Conservation (phyloP, 2,797 vertebrate genomes). For the Pangasius larnaudii region DNA sequence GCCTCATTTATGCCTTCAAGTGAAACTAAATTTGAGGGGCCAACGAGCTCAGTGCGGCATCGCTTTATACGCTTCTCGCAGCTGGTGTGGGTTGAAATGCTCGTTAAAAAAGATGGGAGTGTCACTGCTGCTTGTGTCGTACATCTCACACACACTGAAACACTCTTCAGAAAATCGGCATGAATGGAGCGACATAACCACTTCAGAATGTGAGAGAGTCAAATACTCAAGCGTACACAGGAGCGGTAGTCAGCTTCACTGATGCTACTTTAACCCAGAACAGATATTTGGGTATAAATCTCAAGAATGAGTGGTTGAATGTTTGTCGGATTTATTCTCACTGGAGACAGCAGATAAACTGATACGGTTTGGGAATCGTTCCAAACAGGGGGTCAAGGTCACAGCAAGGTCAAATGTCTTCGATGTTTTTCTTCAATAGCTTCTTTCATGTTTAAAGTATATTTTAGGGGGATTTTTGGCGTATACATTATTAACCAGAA, state of each 20-base stretch:
- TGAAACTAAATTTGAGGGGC: not conserved
- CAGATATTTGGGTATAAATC: not conserved
- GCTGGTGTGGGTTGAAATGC: conserved; percentile 4
- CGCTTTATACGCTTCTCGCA: not conserved
- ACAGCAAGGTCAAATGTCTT: not conserved
- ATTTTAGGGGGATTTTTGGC: not conserved
- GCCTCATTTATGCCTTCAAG: not conserved
- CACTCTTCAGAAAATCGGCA: not conserved
- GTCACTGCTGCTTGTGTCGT: not conserved
- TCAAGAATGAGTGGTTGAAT: not conserved
- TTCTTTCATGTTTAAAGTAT: not conserved
- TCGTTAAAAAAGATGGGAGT: not conserved
- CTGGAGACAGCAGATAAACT: not conserved
- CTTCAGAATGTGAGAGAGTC: not conserved
- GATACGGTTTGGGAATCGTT: not conserved
- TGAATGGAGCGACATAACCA: no score
- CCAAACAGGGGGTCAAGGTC: not conserved
- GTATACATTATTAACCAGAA: no score
- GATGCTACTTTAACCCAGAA: not conserved
- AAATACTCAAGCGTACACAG: not conserved
- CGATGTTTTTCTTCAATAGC: not conserved
- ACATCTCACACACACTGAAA: not conserved
- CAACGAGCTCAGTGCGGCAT: not conserved
- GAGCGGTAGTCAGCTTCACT: no score
- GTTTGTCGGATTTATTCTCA: not conserved